Conservation (phyloP, 2,888 invertebrate genomes). For the Agrotis ipsilon region DNA sequence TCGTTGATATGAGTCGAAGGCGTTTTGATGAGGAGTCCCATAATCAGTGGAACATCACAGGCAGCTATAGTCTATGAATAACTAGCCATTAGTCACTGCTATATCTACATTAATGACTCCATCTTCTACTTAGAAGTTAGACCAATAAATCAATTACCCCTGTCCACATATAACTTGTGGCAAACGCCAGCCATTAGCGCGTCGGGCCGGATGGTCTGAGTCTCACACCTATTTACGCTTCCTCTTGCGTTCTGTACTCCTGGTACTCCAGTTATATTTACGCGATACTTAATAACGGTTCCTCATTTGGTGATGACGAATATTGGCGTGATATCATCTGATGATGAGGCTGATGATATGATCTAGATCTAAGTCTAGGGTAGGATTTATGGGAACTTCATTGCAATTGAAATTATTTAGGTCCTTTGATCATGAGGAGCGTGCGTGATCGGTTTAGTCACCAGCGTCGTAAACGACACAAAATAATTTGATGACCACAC, state of each 20-base stretch:
- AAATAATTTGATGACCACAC: constrained; percentile 42
- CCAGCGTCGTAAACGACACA: constrained; percentile 14
- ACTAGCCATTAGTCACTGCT: constrained; percentile 32
- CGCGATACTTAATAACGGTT: constrained; percentile 53
- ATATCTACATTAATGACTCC: constrained; percentile 23
- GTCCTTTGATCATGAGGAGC: constrained; percentile 35
- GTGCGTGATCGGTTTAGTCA: constrained; percentile 41
- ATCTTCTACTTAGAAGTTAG: constrained; percentile 37
- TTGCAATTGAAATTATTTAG: constrained; percentile 44
- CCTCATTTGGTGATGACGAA: constrained; percentile 58
- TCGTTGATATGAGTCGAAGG: background rate
- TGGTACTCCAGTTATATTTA: constrained; percentile 73
- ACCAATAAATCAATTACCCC: constrained; percentile 48
- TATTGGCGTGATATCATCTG: constrained; percentile 56
- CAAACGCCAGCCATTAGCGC: constrained; percentile 79
- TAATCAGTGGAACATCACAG: constrained; percentile 4
- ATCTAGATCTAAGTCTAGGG: constrained; percentile 43
- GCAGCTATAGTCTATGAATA: background rate
- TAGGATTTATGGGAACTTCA: constrained; percentile 57
- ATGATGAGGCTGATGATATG: constrained; percentile 42
- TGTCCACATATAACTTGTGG: constrained; percentile 65
- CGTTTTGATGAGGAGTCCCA: background rate
- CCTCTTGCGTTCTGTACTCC: constrained; percentile 85
- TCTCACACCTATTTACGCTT: constrained; percentile 90
- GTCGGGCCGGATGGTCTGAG: constrained; percentile 88